These are phyloP conservation scores for Keiferia lycopersicella DNA, from an alignment of 2,888 invertebrate species.

Conservation along the genomic window DNA sequence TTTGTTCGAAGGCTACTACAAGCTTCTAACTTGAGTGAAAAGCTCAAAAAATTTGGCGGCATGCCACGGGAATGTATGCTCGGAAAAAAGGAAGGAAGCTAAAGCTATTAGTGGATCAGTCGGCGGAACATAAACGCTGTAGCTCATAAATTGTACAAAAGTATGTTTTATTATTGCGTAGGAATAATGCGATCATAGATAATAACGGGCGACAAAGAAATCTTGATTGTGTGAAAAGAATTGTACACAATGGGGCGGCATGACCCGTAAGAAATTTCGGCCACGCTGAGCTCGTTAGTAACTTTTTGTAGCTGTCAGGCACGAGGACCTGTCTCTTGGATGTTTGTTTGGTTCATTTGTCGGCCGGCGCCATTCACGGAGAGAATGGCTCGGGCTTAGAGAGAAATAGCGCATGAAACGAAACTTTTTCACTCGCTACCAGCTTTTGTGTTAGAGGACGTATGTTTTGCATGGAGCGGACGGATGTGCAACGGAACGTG, in stretches of 20 bases:
- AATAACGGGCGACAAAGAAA: background rate
- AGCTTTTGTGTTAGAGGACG: conserved; percentile 11
- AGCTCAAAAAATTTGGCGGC: conserved; percentile 24
- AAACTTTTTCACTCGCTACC: conserved; percentile 15
- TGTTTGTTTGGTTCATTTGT: conserved; percentile 22
- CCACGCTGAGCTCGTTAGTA: conserved; percentile 20
- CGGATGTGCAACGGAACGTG: conserved; percentile 10
- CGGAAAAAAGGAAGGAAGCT: conserved; percentile 24
- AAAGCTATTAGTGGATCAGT: conserved; percentile 26
- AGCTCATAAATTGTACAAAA: conserved; percentile 16
- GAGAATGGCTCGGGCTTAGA: conserved; percentile 14
- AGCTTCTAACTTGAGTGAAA: conserved; percentile 14
- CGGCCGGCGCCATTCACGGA: conserved; percentile 12
- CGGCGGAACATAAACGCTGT: conserved; percentile 8
- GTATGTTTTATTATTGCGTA: conserved; percentile 17
- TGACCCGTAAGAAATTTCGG: conserved; percentile 17
- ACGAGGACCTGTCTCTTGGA: conserved; percentile 1
- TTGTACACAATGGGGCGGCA: background rate
- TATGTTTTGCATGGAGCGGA: conserved; percentile 15
- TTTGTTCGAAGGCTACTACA: conserved; percentile 1
- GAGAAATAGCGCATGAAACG: conserved; percentile 15
- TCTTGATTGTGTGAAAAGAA: conserved; percentile 10
- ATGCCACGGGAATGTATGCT: conserved; percentile 24
- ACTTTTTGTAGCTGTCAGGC: conserved; percentile 21
- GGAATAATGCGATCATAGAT: conserved; percentile 4